Evolutionary conservation across 64 coral and sea anemone genomes (phyloP).

Genomic region (Catalaphyllia jardinei): DNA sequence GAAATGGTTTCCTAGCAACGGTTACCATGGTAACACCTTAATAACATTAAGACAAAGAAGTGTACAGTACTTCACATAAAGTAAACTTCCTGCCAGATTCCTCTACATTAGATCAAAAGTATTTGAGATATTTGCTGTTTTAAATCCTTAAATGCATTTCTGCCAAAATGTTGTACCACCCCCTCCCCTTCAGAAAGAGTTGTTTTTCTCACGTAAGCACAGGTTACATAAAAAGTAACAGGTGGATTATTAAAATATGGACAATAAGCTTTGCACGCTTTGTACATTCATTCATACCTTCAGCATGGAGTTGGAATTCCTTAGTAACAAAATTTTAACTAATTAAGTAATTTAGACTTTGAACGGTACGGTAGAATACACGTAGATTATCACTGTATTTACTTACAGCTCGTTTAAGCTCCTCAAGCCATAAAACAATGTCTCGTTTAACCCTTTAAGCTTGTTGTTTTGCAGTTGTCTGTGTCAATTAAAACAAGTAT

Average conservation of each 20-base stretch:
- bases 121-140: conserved; percentile 9
- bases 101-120: background rate
- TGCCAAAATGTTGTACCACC: background rate
- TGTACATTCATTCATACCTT: no score
- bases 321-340: no score
- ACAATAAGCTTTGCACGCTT: conserved; percentile 32
- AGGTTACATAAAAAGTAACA: conserved; percentile 45
- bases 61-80: background rate
- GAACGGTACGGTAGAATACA: no score
- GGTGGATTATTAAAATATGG: conserved; percentile 52
- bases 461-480: no score
- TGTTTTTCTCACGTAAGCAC: no score
- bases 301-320: no score
- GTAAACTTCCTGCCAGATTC: background rate
- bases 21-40: conserved; percentile 14
- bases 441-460: no score
- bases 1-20: background rate
- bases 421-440: no score
- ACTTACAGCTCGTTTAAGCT: no score
- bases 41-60: background rate
- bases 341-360: no score
- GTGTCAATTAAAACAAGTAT: no score
- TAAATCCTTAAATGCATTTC: background rate
- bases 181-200: conserved; percentile 30
- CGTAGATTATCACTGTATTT: no score